phyloP scores from a whole-genome alignment of 2,888 invertebrate genomes.

The Cyclophora albipunctata region DNA sequence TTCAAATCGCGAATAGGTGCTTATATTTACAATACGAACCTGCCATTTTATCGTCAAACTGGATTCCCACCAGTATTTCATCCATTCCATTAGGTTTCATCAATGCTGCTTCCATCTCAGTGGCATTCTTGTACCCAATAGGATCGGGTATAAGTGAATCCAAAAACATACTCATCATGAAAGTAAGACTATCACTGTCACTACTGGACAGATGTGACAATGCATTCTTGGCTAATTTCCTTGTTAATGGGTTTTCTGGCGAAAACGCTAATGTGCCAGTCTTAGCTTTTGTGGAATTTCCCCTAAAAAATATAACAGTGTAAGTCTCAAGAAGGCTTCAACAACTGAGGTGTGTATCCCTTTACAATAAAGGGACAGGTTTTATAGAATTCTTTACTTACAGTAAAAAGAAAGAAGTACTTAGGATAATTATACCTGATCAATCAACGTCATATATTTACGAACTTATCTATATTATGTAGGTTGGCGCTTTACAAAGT shows the following conservation, averaged over 20 bases:
- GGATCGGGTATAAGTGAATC: conserved; percentile 47
- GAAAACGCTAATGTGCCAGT: conserved; percentile 61
- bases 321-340: neutral
- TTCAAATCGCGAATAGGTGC: no score
- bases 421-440: no score
- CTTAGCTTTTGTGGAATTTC: conserved; percentile 46
- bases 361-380: no score
- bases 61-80: conserved; percentile 56
- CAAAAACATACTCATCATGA: conserved; percentile 40
- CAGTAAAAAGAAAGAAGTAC: no score
- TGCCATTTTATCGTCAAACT: conserved; percentile 60
- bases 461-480: no score
- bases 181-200: conserved; percentile 53
- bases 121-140: conserved; percentile 50
- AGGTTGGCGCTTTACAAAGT: no score
- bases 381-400: no score
- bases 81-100: conserved; percentile 64
- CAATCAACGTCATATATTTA: no score
- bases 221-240: conserved; percentile 49
- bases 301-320: conserved; percentile 26
- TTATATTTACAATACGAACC: conserved; percentile 38
- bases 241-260: conserved; percentile 57
- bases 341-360: no score
- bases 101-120: conserved; percentile 50
- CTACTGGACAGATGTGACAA: conserved; percentile 35